Evolutionary conservation across 2,888 invertebrate genomes (phyloP), one percentile per base, ranked within the genome.

Genomic region (Biston stratarius): DNA sequence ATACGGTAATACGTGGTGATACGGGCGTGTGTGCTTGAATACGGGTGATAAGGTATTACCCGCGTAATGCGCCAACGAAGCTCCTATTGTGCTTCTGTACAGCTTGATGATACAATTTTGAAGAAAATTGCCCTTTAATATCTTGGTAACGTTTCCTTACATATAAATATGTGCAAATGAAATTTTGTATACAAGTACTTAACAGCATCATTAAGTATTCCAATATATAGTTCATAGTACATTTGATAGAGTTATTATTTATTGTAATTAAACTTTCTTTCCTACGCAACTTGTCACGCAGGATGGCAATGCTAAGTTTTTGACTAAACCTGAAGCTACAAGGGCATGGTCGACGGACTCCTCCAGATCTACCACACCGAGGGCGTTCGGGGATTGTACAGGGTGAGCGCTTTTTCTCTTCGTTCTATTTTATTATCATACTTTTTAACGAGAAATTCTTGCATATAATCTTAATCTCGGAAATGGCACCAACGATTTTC

Each of bases 271-370:
- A 24, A 24, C 24, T 24, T 24, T 24, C 24, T 2, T 1, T n/a
- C 1, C 24, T 24, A 24, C 1, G 24, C 24, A 24, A 24, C 24
- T 2, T 24, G 1, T 3, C 24, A 24, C 24, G 24, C 24, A 2
- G 3, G 24, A 24, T 24, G 24, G 24, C 24, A 24, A 24, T 24
- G n/a, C 24, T 24, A 24, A 24, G 24, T 3, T 3, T 24, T 24
- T 24, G 24, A 24, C 24, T 24, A 24, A 24, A 24, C 24, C 24
- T 24, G 24, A 24, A 1, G 24, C 24, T 99, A 99, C 89, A 96
- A 95, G 65, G 99, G 99, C 72, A 98, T 99, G 97, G 87, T 96
- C 12, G 99, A 99, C 90, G 99, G 99, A 14, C 95, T 99, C 70
- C 90, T 93, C 61, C 98, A 99, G 94, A 99, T 99, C 80, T 98